Evolutionary conservation across 1,140 invertebrate genomes (phyloP), one percentile per base, ranked within the genome.

Genomic region (Cydia strobilella): DNA sequence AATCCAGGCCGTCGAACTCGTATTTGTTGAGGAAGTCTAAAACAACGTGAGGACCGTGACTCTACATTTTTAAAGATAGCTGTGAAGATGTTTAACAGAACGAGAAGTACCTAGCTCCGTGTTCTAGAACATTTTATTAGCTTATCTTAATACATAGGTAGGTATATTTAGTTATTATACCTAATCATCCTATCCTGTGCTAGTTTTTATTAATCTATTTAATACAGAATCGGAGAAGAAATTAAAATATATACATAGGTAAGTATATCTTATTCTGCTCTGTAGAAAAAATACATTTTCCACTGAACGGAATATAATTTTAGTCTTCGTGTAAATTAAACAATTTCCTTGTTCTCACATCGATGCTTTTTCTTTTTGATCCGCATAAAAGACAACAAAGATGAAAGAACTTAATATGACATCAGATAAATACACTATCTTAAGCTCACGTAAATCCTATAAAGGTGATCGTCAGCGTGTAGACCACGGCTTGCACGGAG

Each of bases 1-100:
- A 91, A 84, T 97, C 97, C 76, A 97, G 96, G 7, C 97, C 97
- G 85, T 97, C 96, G 76, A 97, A 97, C 10, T 94, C 89, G 80
- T 97, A 97, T 81, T 95, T 94, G 15, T 95, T 93, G 94, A 97
- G 95, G 80, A 97, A 97, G 80, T 94, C 95, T 95, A 83, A 13
- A 82, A 82, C 35, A 39, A 75, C 77, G 72, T 25, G 76, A 76
- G 73, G 73, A 71, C 72, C 18, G 51, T 12, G 18, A 73, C 18
- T 27, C 39, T n/a, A 18, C n/a, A n/a, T 51, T n/a, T 18, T 13
- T 1, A 13, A 45, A 45, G 2, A 45, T 13, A 45, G 12, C 42
- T 15, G 42, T 2, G 15, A 45, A 13, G 39, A 39, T 1, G 31
- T 7, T 0, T 9, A 7, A 35, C 6, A 35, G 31, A 4, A 27